Percentiles rank a stretch among this genome's conserved stretches.
phyloP scores from a whole-genome alignment of 2,888 invertebrate species.

The Pristionchus maxplancki region DNA sequence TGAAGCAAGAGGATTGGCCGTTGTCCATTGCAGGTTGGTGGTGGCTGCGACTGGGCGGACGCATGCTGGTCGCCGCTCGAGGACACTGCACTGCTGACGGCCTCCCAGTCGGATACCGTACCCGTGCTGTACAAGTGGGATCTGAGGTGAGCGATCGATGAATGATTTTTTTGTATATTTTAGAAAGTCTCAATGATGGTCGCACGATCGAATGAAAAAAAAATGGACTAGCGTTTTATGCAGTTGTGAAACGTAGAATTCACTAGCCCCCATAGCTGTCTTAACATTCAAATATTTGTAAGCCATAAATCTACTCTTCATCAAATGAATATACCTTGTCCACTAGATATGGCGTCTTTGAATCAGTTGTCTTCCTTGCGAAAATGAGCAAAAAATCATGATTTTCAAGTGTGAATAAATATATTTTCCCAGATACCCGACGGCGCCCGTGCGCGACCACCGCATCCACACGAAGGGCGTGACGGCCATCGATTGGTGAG shows the following conservation, averaged over 20 bases:
- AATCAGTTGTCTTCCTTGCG: too few relatives aligned
- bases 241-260: background rate
- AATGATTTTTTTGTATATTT: background rate
- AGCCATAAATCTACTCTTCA: too few relatives aligned
- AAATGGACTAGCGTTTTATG: too few relatives aligned
- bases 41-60: slow-evolving; percentile 58
- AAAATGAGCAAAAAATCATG: too few relatives aligned
- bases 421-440: slow-evolving; percentile 52
- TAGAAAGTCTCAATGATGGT: too few relatives aligned
- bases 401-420: too few relatives aligned
- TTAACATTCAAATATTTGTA: too few relatives aligned
- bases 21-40: slow-evolving; percentile 48
- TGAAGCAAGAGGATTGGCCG: too few relatives aligned
- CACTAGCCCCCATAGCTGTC: too few relatives aligned
- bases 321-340: too few relatives aligned
- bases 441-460: slow-evolving; percentile 57
- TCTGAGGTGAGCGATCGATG: slow-evolving; percentile 45
- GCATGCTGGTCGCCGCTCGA: slow-evolving; percentile 57
- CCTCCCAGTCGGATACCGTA: slow-evolving; percentile 54
- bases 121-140: slow-evolving; percentile 60
- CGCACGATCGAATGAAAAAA: too few relatives aligned
- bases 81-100: slow-evolving; percentile 32
- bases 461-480: slow-evolving; percentile 58
- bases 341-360: too few relatives aligned
- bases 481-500: slow-evolving; percentile 59